Conservation (phyloP, 2,797 vertebrate species). For the Crocodylus rhombifer region DNA sequence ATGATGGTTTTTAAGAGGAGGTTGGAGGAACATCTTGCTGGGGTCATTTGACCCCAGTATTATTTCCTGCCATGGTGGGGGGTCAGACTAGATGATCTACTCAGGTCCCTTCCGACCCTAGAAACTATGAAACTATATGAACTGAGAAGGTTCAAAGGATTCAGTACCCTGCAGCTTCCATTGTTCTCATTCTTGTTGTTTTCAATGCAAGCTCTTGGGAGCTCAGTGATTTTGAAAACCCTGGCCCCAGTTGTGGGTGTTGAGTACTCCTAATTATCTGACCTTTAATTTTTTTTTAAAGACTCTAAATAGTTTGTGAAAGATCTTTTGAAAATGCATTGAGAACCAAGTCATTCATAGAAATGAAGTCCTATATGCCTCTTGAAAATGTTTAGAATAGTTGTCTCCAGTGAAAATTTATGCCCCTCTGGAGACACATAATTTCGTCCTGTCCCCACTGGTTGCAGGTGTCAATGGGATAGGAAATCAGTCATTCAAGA, state of each 20-base stretch:
- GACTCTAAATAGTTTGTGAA: neutral
- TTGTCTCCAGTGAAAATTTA: constrained; percentile 4
- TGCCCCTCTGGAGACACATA: neutral
- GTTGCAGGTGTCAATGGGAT: neutral
- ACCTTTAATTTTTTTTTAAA: neutral
- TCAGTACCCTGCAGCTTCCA: neutral
- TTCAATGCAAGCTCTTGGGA: neutral
- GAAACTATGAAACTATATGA: neutral
- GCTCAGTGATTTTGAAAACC: neutral
- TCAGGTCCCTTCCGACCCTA: too few relatives aligned
- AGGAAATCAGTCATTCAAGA: constrained; percentile 4
- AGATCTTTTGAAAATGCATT: neutral
- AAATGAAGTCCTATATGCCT: neutral
- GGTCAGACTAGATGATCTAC: too few relatives aligned
- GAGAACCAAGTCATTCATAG: neutral
- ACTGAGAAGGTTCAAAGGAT: neutral
- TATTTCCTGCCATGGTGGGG: too few relatives aligned
- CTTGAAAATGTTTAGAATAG: neutral
- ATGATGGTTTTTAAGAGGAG: too few relatives aligned
- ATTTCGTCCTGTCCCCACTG: neutral
- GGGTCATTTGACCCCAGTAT: too few relatives aligned
- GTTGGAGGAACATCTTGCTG: too few relatives aligned
- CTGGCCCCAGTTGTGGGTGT: neutral
- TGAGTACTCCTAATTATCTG: neutral
- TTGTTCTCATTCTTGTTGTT: neutral